Evolutionary conservation across 1,140 invertebrate genomes (phyloP).

Genomic region (Meloidogyne chitwoodi): DNA sequence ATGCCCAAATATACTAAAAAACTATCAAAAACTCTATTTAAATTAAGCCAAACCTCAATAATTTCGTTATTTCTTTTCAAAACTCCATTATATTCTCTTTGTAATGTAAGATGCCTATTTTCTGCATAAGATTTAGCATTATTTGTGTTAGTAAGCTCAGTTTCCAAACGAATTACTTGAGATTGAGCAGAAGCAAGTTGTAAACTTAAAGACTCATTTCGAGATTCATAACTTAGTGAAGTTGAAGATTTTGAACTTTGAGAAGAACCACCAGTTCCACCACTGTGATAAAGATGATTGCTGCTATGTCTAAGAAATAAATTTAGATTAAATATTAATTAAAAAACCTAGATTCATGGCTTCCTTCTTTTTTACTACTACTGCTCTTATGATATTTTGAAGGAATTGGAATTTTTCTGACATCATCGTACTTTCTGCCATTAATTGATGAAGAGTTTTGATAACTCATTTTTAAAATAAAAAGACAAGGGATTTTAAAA

Average conservation of each 20-base stretch:
- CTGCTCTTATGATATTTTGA: not conserved
- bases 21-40: too few species aligned
- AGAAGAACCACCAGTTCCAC: not conserved
- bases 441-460: not conserved
- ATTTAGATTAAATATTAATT: not conserved
- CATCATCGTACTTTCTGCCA: not conserved
- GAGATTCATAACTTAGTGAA: conserved; percentile 1
- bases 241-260: not conserved
- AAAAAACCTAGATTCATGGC: not conserved
- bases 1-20: too few species aligned
- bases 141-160: conserved; percentile 5
- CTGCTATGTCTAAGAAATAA: not conserved
- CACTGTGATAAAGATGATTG: not conserved
- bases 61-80: conserved; percentile 19
- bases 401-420: not conserved
- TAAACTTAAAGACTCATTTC: conserved; percentile 9
- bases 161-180: conserved; percentile 23
- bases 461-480: not conserved
- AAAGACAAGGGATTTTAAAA: not conserved
- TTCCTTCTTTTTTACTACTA: not conserved
- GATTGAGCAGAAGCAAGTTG: conserved; percentile 15
- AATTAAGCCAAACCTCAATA: conserved; percentile 1
- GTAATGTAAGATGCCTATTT: conserved; percentile 1
- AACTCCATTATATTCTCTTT: conserved; percentile 15
- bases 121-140: conserved; percentile 18